Evolutionary conservation across 2,797 vertebrate species (phyloP).

Genomic region (Anas acuta): DNA sequence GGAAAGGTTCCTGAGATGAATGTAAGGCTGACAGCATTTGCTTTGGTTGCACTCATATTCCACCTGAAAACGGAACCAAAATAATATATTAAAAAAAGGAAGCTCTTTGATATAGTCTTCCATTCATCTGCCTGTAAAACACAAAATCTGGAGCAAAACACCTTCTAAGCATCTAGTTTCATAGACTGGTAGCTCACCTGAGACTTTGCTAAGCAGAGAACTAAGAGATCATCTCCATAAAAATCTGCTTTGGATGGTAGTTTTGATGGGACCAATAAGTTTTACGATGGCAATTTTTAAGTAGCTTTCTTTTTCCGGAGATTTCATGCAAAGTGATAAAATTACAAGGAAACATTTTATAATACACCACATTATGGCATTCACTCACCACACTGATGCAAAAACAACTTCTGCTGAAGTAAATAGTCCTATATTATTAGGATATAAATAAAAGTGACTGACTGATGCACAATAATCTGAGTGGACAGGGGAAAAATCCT

Average conservation of each 20-base stretch:
- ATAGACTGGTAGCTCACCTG: slow-evolving; percentile 38
- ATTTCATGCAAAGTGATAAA: neutral
- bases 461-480: neutral
- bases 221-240: slow-evolving; percentile 59
- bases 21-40: slow-evolving; percentile 60
- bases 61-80: slow-evolving; percentile 51
- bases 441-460: neutral
- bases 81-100: neutral
- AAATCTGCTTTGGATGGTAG: slow-evolving; percentile 25
- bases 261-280: slow-evolving; percentile 42
- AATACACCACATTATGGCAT: neutral
- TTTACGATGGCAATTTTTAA: slow-evolving; percentile 39
- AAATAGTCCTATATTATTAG: neutral
- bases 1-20: slow-evolving; percentile 51
- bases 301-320: neutral
- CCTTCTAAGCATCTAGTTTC: slow-evolving; percentile 51
- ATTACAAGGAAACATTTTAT: neutral
- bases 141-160: slow-evolving; percentile 66
- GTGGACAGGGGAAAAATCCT: neutral
- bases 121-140: slow-evolving; percentile 66
- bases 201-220: slow-evolving; percentile 41
- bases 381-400: neutral
- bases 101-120: slow-evolving; percentile 60
- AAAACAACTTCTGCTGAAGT: neutral
- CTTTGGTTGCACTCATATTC: slow-evolving; percentile 61